Evolutionary conservation across 2,888 invertebrate genomes (phyloP).

Genomic region (Drepanosiphum platanoidis): DNA sequence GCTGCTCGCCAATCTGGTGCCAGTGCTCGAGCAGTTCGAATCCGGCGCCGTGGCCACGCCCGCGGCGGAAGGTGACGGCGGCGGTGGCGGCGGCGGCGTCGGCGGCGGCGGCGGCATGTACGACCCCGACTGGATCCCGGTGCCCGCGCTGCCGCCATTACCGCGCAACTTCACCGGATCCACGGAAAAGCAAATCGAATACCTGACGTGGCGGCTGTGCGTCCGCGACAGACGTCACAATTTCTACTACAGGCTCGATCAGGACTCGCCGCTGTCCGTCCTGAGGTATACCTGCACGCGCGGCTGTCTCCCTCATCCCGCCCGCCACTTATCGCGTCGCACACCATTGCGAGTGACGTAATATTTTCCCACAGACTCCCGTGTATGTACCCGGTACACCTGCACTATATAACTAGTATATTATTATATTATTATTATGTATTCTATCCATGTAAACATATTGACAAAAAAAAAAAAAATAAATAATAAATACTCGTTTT

Average conservation of each 20-base stretch:
- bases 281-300: conserved; percentile 36
- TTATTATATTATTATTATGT: too few species aligned
- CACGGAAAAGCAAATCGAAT: conserved; percentile 64
- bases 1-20: conserved; percentile 64
- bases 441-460: not conserved
- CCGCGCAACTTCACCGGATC: conserved; percentile 34
- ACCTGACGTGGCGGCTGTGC: conserved; percentile 64
- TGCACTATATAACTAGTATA: not conserved
- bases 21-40: conserved; percentile 64
- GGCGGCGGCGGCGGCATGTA: conserved; percentile 63
- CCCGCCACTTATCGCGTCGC: not conserved
- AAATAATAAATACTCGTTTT: too few species aligned
- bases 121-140: conserved; percentile 64
- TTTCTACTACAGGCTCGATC: conserved; percentile 64
- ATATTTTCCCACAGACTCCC: not conserved
- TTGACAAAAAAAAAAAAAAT: not conserved
- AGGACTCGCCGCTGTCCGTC: conserved; percentile 37
- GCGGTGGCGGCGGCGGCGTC: conserved; percentile 55
- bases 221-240: conserved; percentile 64
- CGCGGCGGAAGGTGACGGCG: not conserved
- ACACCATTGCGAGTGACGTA: not conserved
- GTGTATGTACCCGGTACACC: not conserved
- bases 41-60: not conserved
- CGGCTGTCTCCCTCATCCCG: not conserved
- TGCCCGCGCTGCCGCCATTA: conserved; percentile 63